Evolutionary conservation across 2,113 vertebrate species (phyloP).

Genomic region (Gnathonemus longibarbis): DNA sequence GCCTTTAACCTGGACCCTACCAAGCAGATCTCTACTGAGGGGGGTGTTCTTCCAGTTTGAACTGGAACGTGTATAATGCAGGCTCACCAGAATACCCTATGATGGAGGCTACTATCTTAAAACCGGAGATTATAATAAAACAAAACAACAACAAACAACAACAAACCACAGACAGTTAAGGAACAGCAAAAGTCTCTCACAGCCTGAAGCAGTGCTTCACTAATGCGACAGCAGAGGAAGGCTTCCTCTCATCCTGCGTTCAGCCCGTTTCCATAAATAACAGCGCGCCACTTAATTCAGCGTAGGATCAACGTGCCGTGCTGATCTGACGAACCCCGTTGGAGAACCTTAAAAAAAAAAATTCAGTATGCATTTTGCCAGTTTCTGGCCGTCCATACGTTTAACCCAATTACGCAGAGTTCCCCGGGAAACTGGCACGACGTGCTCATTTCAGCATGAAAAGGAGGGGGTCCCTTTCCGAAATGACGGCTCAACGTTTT

Average conservation of each 20-base stretch:
- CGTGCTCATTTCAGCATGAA: constrained; percentile 15
- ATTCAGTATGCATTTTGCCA: constrained; percentile 29
- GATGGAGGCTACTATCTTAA: background rate
- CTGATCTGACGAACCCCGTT: constrained; percentile 28
- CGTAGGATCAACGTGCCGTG: constrained; percentile 32
- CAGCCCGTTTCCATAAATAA: constrained; percentile 26
- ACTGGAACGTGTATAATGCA: background rate
- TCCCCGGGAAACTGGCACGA: constrained; percentile 37
- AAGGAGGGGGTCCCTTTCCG: constrained; percentile 18
- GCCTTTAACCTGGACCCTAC: background rate
- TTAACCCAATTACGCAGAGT: constrained; percentile 46
- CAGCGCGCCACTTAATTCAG: constrained; percentile 30
- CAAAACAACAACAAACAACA: background rate
- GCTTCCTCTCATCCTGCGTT: background rate
- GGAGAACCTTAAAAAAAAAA: constrained; percentile 23
- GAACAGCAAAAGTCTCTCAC: background rate
- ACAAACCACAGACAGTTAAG: background rate
- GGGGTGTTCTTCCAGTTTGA: background rate
- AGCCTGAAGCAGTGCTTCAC: background rate
- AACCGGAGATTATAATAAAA: background rate
- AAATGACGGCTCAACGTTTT: constrained; percentile 19
- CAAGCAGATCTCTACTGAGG: background rate
- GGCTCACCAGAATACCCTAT: background rate
- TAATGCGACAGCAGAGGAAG: background rate
- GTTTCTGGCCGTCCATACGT: constrained; percentile 45